Evolutionary conservation across 2,797 vertebrate genomes (phyloP).

Genomic region (Enteromius thamalakanensis): DNA sequence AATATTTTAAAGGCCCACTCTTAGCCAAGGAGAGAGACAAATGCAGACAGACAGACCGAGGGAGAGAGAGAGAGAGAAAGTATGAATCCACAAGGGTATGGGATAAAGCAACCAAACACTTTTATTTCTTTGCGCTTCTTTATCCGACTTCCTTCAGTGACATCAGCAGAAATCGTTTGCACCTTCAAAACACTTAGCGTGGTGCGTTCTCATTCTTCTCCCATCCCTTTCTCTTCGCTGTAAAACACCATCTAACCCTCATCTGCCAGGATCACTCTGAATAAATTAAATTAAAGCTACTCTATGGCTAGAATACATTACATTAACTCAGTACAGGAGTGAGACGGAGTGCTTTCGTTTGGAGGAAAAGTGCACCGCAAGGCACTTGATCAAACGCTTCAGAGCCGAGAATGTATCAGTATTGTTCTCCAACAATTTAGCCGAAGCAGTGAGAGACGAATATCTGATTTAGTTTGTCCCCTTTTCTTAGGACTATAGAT

Average conservation of each 20-base stretch:
- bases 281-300: constrained; percentile 41
- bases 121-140: neutral
- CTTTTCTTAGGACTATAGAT: neutral
- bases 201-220: neutral
- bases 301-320: constrained; percentile 42
- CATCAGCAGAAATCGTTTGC: constrained; percentile 13
- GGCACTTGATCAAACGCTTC: constrained; percentile 18
- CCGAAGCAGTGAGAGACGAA: neutral
- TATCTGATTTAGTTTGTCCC: neutral
- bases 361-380: constrained; percentile 12
- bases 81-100: neutral
- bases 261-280: constrained; percentile 41
- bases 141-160: constrained; percentile 16
- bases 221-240: constrained; percentile 3
- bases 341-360: constrained; percentile 36
- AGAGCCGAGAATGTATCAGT: constrained; percentile 13
- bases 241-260: constrained; percentile 27
- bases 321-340: constrained; percentile 35
- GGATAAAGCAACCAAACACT: constrained; percentile 22
- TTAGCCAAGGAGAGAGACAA: constrained; percentile 35
- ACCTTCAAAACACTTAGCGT: neutral
- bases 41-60: constrained; percentile 11
- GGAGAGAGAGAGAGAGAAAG: constrained; percentile 2
- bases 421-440: constrained; percentile 20
- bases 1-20: constrained; percentile 60